phyloP scores from a whole-genome alignment of 2,113 vertebrate species.

The Abramis brama region DNA sequence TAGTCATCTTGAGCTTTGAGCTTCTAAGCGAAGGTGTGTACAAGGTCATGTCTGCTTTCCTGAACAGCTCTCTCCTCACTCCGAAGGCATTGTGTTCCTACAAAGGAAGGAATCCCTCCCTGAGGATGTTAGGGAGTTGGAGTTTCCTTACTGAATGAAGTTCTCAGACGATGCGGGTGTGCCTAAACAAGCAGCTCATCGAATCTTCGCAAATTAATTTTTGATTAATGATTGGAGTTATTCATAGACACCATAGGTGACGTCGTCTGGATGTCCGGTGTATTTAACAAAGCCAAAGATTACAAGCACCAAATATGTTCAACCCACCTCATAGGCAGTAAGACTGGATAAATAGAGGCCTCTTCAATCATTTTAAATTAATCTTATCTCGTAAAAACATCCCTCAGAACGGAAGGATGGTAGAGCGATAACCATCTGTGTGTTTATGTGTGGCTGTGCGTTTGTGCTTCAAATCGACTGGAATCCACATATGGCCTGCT shows the following conservation, averaged over 20 bases:
- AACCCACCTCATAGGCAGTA: background rate
- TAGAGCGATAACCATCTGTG: background rate
- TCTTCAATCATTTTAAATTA: background rate
- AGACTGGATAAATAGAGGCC: background rate
- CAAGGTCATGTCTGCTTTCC: constrained; percentile 57
- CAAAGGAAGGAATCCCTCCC: constrained; percentile 61
- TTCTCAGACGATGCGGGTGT: constrained; percentile 49
- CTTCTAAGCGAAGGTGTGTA: constrained; percentile 50
- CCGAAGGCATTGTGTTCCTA: constrained; percentile 50
- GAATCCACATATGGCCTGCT: background rate
- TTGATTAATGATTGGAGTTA: background rate
- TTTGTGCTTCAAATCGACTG: background rate
- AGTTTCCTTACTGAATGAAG: constrained; percentile 49
- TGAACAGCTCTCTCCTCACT: constrained; percentile 33
- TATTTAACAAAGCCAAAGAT: background rate
- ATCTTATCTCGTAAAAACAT: constrained; percentile 11
- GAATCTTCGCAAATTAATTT: constrained; percentile 3
- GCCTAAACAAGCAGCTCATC: background rate
- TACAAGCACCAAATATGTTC: background rate
- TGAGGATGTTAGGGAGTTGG: constrained; percentile 53
- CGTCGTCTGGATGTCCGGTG: background rate
- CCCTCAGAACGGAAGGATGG: constrained; percentile 19
- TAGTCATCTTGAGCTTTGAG: constrained; percentile 20
- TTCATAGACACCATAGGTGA: background rate
- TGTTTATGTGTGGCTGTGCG: background rate